A percentile compares a stretch with the other conserved stretches of the same genome.
These are phyloP conservation scores for Nycticorax nycticorax DNA, from an alignment of 2,113 vertebrate genomes.

Conservation along the genomic window DNA sequence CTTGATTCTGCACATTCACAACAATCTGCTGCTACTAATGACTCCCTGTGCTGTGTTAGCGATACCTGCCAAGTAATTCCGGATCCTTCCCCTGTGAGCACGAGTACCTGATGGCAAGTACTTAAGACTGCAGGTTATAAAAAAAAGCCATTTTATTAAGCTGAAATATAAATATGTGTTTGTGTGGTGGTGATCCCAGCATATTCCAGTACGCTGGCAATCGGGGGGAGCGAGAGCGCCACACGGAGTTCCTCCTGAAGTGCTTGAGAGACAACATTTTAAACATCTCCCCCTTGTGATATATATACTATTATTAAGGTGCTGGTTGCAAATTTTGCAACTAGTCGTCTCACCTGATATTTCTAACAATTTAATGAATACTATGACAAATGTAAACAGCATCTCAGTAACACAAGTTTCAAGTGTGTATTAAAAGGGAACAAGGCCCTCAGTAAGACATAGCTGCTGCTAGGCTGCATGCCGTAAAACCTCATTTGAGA, in stretches of 20 bases:
- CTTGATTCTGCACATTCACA: neutral
- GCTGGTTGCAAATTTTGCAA: neutral
- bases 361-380: neutral
- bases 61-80: neutral
- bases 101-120: neutral
- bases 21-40: neutral
- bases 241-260: neutral
- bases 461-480: neutral
- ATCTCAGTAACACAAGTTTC: neutral
- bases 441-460: neutral
- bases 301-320: neutral
- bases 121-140: neutral
- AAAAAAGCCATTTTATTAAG: neutral
- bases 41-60: conserved; percentile 16
- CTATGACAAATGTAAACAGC: neutral
- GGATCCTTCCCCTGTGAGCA: neutral
- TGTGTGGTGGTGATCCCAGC: neutral
- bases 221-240: rapidly evolving
- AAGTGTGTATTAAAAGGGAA: neutral
- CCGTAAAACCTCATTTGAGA: neutral
- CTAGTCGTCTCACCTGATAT: neutral
- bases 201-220: neutral
- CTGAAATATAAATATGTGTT: neutral
- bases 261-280: neutral
- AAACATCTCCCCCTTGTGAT: neutral